Base-by-base conservation (phyloP, 2,888 invertebrate species). In the Volucella inflata region DNA sequence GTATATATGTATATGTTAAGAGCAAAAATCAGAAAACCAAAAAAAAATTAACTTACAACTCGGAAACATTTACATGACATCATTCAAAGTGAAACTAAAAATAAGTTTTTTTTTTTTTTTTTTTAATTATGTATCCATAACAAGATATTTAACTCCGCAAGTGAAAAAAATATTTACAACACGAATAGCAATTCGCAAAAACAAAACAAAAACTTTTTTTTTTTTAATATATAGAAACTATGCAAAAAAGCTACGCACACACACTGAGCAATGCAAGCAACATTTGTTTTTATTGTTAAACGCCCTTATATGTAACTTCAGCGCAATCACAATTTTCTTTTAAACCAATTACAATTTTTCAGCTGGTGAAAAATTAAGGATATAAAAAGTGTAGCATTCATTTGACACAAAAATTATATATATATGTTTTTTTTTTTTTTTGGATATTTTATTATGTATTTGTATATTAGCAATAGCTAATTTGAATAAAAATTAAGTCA, bases 261-360 rank as follows among this genome's bases (percentile, higher is more conserved):
- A 82, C 67, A 83, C 65, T 53, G 60, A 83, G 62, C 78, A 68
- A 80, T 68, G 55, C 80, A 83, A 83, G 82, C 82, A 78, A 82
- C 48, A 51, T 8, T 57, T 48, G 48, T 62, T 46, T 46, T 67
- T 53, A 44, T 55, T 12, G 8, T 21, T 50, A 40, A 48, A 74
- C 65, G 21, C n/a, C 48, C 50, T 2, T 40, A 12, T 62, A 55
- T 76, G 50, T 53, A 65, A 38, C 14, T 38, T 46, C 38, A 74
- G 51, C 36, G 17, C 48, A 81, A 64, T 76, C 64, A 64, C 42
- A 65, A 55, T 40, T 40, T 46, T 46, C 44, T 57, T 57, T n/a
- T 57, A 74, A 44, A 51, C 16, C 53, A 55, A 36, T 30, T 57
- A 68, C 51, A 68, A 51, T 59, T 68, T 30, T 30, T 30, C 30